Percentiles rank a stretch among this genome's conserved stretches.
phyloP scores from a whole-genome alignment of 2,888 invertebrate genomes.

The Idaea dimidiata region DNA sequence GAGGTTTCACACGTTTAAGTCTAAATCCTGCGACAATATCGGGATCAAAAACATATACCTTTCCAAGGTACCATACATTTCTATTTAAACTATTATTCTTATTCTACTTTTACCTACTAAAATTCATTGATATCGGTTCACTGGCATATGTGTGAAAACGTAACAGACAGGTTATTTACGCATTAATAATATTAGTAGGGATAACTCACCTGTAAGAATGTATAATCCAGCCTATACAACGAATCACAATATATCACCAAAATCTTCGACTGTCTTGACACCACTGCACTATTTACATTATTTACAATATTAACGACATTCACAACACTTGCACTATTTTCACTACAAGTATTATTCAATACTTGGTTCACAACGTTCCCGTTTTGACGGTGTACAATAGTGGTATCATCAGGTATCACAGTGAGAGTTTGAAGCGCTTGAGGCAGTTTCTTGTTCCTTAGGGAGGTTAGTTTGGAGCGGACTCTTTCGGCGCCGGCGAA shows the following conservation, averaged over 20 bases:
- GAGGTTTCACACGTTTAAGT: too few species aligned
- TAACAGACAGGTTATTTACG: too few species aligned
- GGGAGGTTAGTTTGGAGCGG: conserved; percentile 47
- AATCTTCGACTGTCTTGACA: conserved; percentile 36
- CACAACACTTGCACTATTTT: conserved; percentile 23
- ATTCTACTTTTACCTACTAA: too few species aligned
- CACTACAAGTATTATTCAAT: conserved; percentile 9
- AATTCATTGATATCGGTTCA: too few species aligned
- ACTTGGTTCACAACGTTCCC: conserved; percentile 17
- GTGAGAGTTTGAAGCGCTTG: conserved; percentile 39
- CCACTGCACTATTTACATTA: conserved; percentile 17
- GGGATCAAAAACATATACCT: too few species aligned
- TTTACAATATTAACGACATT: conserved; percentile 14
- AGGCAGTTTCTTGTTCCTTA: conserved; percentile 35
- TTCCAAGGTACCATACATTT: too few species aligned
- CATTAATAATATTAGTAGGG: too few species aligned
- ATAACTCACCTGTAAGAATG: conserved; percentile 82
- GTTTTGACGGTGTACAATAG: conserved; percentile 11
- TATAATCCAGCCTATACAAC: conserved; percentile 84
- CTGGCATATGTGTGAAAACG: too few species aligned
- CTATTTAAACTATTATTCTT: too few species aligned
- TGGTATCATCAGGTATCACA: conserved; percentile 32
- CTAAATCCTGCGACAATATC: too few species aligned
- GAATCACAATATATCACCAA: conserved; percentile 83
- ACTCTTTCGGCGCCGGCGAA: conserved; percentile 71